phyloP scores from a whole-genome alignment of 2,888 invertebrate genomes.

The Stegana nigrithorax region DNA sequence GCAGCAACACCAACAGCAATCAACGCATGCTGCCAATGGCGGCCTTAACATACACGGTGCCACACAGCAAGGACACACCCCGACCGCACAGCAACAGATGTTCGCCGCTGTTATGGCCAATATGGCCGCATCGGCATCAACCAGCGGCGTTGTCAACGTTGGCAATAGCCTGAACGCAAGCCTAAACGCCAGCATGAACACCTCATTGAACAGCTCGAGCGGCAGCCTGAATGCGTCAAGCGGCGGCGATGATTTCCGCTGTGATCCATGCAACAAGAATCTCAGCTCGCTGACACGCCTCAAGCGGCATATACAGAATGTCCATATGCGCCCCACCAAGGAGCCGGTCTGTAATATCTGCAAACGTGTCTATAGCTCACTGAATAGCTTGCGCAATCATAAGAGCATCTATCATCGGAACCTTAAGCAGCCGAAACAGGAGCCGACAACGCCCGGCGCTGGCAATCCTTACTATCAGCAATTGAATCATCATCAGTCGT shows the following conservation, averaged over 20 bases:
- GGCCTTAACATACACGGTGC: slow-evolving; percentile 41
- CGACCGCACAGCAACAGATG: slow-evolving; percentile 58
- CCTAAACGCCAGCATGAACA: slow-evolving; percentile 41
- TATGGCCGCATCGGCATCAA: slow-evolving; percentile 57
- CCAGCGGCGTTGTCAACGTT: slow-evolving; percentile 33
- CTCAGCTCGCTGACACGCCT: slow-evolving; percentile 87
- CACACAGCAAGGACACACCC: slow-evolving; percentile 37
- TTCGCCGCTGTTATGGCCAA: slow-evolving; percentile 63
- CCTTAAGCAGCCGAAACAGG: slow-evolving; percentile 76
- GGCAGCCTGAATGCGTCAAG: slow-evolving; percentile 54
- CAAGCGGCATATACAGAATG: slow-evolving; percentile 92
- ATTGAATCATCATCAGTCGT: slow-evolving; percentile 57
- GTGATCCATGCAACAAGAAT: slow-evolving; percentile 92
- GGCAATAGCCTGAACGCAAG: no score
- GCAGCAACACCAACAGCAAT: slow-evolving; percentile 2
- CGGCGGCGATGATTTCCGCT: slow-evolving; percentile 85
- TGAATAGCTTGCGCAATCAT: slow-evolving; percentile 91
- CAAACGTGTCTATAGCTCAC: slow-evolving; percentile 91
- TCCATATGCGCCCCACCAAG: slow-evolving; percentile 89
- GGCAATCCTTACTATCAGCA: slow-evolving; percentile 41
- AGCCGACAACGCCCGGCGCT: slow-evolving; percentile 46
- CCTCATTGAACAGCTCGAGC: slow-evolving; percentile 46
- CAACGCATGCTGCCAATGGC: slow-evolving; percentile 34
- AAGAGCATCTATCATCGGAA: slow-evolving; percentile 92
- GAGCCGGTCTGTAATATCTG: slow-evolving; percentile 93